Conservation (phyloP, 1,140 invertebrate genomes). For the Orussus abietinus region DNA sequence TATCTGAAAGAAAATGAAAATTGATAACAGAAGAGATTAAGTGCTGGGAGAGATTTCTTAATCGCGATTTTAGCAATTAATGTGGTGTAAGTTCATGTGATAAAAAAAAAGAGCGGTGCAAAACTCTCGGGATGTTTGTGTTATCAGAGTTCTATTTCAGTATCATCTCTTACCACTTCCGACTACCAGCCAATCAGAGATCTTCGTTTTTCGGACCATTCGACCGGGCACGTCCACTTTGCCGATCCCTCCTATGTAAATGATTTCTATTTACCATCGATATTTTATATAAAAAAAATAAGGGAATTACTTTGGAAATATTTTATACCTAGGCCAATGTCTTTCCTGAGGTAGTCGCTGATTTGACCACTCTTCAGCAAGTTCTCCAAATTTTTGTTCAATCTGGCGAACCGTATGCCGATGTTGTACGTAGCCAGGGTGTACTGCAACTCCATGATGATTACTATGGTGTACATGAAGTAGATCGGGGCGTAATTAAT, state of each 20-base stretch:
- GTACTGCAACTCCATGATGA: constrained; percentile 43
- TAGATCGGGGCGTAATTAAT: constrained; percentile 47
- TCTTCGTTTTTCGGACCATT: constrained; percentile 22
- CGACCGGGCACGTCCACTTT: too few species aligned
- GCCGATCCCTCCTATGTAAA: too few species aligned
- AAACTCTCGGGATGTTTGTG: too few species aligned
- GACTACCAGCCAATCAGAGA: constrained; percentile 24
- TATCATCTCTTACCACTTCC: constrained; percentile 27
- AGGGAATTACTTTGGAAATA: too few species aligned
- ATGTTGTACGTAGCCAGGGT: constrained; percentile 40
- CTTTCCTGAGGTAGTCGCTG: constrained; percentile 32
- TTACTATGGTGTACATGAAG: constrained; percentile 42
- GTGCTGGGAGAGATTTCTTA: neutral
- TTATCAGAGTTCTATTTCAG: too few species aligned
- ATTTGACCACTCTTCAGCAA: constrained; percentile 27
- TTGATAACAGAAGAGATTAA: neutral
- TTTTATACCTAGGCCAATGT: constrained; percentile 34
- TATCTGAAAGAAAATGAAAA: constrained; percentile 22
- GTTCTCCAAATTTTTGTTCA: constrained; percentile 39
- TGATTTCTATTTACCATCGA: too few species aligned
- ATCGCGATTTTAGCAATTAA: too few species aligned
- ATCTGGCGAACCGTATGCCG: constrained; percentile 34
- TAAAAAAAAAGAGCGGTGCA: too few species aligned
- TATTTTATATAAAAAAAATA: constrained; percentile 8
- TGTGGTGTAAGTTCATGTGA: too few species aligned